phyloP scores from a whole-genome alignment of 2,888 invertebrate genomes.

The Stomorhina lunata region DNA sequence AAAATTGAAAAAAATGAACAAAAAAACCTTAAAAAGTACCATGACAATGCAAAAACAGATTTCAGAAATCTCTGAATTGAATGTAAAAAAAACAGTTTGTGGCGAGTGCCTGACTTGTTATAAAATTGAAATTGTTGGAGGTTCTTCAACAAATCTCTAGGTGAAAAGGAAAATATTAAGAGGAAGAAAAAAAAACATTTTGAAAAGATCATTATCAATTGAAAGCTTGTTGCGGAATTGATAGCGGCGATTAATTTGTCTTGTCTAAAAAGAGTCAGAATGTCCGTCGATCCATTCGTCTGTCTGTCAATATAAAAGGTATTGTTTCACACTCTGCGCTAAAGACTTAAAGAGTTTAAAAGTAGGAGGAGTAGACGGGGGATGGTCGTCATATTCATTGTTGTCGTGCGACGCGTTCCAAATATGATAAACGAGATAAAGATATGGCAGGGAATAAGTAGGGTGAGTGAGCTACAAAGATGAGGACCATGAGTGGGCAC shows the following conservation, averaged over 20 bases:
- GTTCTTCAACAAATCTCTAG: slow-evolving; percentile 8
- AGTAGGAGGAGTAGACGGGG: slow-evolving; percentile 36
- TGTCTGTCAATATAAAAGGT: background rate
- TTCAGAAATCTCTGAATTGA: slow-evolving; percentile 20
- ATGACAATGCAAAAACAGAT: slow-evolving; percentile 48
- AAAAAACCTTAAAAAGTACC: slow-evolving; percentile 35
- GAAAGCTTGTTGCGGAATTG: slow-evolving; percentile 72
- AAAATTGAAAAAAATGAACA: slow-evolving; percentile 1
- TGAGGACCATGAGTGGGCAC: slow-evolving; percentile 50
- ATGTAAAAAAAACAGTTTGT: slow-evolving; percentile 1
- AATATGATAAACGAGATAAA: slow-evolving; percentile 50
- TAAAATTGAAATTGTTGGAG: background rate
- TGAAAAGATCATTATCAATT: slow-evolving; percentile 61
- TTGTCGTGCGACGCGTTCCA: slow-evolving; percentile 53
- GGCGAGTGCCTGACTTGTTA: slow-evolving; percentile 23
- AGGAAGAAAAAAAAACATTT: slow-evolving; percentile 4
- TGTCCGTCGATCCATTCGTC: background rate
- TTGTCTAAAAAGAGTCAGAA: slow-evolving; percentile 66
- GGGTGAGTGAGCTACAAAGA: slow-evolving; percentile 8
- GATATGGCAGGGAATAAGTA: background rate
- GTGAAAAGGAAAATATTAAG: no score
- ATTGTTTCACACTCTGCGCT: slow-evolving; percentile 34
- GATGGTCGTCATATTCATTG: slow-evolving; percentile 38
- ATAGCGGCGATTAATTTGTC: slow-evolving; percentile 78
- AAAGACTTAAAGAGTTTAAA: slow-evolving; percentile 23